Conservation (phyloP, 2,113 vertebrate genomes). For the Rana temporaria region DNA sequence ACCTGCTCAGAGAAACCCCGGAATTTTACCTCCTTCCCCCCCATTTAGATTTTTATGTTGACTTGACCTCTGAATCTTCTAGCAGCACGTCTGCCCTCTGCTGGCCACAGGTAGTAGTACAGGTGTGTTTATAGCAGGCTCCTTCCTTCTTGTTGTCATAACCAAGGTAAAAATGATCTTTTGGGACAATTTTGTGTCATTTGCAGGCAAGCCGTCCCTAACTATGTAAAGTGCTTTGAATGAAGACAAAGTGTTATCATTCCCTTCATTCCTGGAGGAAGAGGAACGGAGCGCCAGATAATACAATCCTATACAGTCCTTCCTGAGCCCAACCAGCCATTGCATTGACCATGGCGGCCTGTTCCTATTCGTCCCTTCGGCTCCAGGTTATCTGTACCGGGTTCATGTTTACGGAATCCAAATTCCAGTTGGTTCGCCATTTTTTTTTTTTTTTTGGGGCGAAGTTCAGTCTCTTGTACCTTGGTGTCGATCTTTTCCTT, state of each 20-base stretch:
- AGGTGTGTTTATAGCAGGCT: background rate
- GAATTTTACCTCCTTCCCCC: background rate
- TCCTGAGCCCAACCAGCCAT: background rate
- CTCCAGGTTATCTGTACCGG: background rate
- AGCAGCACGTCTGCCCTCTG: constrained; percentile 10
- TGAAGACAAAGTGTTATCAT: background rate
- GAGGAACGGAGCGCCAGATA: background rate
- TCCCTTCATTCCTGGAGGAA: background rate
- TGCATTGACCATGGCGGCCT: background rate
- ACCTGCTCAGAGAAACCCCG: constrained; percentile 27
- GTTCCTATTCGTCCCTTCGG: background rate
- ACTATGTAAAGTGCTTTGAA: background rate
- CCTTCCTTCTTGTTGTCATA: background rate
- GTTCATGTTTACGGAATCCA: background rate
- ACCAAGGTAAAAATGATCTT: background rate
- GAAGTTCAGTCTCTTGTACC: constrained; percentile 2
- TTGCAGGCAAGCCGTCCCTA: background rate
- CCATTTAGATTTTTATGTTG: constrained; percentile 17
- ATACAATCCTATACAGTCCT: constrained; percentile 2
- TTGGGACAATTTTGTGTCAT: background rate
- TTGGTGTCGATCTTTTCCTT: too few species aligned
- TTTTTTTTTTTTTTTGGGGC: background rate
- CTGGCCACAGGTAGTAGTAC: constrained; percentile 7
- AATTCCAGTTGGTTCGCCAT: background rate
- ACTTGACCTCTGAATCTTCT: constrained; percentile 1